Conservation (phyloP, 2,888 invertebrate genomes). For the Sialis fuliginosa region DNA sequence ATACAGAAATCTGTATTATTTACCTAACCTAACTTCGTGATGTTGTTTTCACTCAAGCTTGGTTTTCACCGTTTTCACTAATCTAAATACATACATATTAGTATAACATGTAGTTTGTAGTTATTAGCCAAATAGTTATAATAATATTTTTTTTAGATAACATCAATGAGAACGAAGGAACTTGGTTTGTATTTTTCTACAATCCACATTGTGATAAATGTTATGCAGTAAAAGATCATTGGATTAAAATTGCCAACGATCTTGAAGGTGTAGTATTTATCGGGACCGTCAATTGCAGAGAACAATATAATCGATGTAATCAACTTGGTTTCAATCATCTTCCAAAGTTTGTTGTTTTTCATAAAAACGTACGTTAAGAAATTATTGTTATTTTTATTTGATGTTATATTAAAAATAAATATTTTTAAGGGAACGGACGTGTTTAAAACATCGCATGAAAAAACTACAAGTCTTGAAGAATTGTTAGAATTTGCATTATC, state of each 20-base stretch:
- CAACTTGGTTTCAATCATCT: constrained; percentile 56
- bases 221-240: constrained; percentile 62
- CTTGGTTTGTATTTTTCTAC: constrained; percentile 79
- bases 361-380: background rate
- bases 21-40: too few relatives aligned
- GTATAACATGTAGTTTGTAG: too few relatives aligned
- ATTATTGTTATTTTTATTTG: background rate
- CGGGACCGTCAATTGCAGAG: constrained; percentile 77
- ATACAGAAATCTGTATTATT: too few relatives aligned
- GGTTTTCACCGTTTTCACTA: too few relatives aligned
- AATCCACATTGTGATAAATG: constrained; percentile 76
- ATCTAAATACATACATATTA: too few relatives aligned
- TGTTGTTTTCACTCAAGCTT: too few relatives aligned
- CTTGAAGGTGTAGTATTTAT: constrained; percentile 62
- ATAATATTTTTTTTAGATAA: constrained; percentile 23
- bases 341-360: constrained; percentile 55
- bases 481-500: constrained; percentile 44
- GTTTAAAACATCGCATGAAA: constrained; percentile 14
- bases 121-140: too few relatives aligned
- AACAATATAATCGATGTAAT: constrained; percentile 62
- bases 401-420: background rate
- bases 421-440: background rate
- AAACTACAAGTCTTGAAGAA: constrained; percentile 35
- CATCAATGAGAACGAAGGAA: constrained; percentile 35
- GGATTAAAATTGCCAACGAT: constrained; percentile 60